Evolutionary conservation across 2,888 invertebrate genomes (phyloP).

Genomic region (Cosmopolites sordidus): DNA sequence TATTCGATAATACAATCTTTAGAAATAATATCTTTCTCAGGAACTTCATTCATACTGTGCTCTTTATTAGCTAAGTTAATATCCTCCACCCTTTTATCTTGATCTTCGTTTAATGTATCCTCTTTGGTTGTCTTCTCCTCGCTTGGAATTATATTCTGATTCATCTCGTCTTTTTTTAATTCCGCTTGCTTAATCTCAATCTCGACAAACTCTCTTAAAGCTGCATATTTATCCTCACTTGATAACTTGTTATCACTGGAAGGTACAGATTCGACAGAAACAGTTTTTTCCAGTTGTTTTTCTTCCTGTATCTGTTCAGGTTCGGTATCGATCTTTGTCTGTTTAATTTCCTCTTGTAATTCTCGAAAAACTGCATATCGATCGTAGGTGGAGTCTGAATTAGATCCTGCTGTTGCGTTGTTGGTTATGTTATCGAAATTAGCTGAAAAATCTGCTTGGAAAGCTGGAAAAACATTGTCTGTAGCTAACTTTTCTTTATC

Average conservation of each 20-base stretch:
- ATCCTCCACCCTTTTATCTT: constrained; percentile 30
- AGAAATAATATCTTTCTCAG: constrained; percentile 29
- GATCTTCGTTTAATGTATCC: constrained; percentile 26
- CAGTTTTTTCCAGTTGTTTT: constrained; percentile 26
- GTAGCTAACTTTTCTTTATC: constrained; percentile 35
- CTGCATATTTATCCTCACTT: constrained; percentile 58
- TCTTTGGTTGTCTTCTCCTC: constrained; percentile 21
- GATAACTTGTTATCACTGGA: constrained; percentile 45
- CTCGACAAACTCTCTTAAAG: constrained; percentile 71
- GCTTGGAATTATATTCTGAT: constrained; percentile 32
- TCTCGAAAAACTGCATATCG: constrained; percentile 86
- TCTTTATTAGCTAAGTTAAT: constrained; percentile 27
- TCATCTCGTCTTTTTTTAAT: constrained; percentile 47
- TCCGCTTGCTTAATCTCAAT: constrained; percentile 47
- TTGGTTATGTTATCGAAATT: constrained; percentile 61
- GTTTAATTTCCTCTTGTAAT: constrained; percentile 68
- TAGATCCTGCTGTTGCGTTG: constrained; percentile 12
- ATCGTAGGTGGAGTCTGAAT: constrained; percentile 56
- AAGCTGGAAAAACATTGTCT: constrained; percentile 55
- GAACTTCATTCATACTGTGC: constrained; percentile 21
- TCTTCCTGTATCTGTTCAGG: constrained; percentile 40
- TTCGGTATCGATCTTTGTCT: constrained; percentile 47
- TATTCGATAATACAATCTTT: constrained; percentile 30
- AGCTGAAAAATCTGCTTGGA: constrained; percentile 62
- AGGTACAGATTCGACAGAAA: constrained; percentile 7